Evolutionary conservation across 2,888 invertebrate genomes (phyloP).

Genomic region (Heliconius aoede): DNA sequence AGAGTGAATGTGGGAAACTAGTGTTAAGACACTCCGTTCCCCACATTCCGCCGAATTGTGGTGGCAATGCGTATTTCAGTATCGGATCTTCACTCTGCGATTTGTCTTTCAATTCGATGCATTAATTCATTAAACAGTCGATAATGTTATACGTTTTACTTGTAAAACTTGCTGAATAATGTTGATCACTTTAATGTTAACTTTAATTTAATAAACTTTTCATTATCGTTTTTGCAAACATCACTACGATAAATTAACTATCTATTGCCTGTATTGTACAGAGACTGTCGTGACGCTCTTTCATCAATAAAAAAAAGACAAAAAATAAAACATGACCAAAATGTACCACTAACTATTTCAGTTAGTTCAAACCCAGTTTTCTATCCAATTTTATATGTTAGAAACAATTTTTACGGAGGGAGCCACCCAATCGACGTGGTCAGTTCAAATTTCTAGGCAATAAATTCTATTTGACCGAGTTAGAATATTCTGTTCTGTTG

Average conservation of each 20-base stretch:
- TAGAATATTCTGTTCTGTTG: slow-evolving; percentile 1
- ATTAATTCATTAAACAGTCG: background rate
- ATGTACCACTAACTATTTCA: background rate
- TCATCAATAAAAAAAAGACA: too few species aligned
- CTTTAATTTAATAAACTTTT: too few species aligned
- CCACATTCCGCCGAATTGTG: too few species aligned
- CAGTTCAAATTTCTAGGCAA: slow-evolving; percentile 4
- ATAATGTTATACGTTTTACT: background rate
- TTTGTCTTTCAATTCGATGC: background rate
- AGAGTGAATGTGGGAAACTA: too few species aligned
- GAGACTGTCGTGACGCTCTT: too few species aligned
- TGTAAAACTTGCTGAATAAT: background rate
- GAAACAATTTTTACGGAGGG: background rate
- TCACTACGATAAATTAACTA: background rate
- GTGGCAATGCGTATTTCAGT: too few species aligned
- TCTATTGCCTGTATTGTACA: background rate
- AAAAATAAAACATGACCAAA: background rate
- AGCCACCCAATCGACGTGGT: background rate
- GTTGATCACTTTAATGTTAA: background rate
- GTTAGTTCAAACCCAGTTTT: background rate
- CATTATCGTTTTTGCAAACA: background rate
- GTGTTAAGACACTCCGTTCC: too few species aligned
- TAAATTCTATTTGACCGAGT: slow-evolving; percentile 6
- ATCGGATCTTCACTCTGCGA: too few species aligned
- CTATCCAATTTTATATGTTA: background rate